Percentiles rank a stretch among this genome's conserved stretches.
Conservation (phyloP, 2,113 vertebrate species). For the Leptodactylus fuscus region DNA sequence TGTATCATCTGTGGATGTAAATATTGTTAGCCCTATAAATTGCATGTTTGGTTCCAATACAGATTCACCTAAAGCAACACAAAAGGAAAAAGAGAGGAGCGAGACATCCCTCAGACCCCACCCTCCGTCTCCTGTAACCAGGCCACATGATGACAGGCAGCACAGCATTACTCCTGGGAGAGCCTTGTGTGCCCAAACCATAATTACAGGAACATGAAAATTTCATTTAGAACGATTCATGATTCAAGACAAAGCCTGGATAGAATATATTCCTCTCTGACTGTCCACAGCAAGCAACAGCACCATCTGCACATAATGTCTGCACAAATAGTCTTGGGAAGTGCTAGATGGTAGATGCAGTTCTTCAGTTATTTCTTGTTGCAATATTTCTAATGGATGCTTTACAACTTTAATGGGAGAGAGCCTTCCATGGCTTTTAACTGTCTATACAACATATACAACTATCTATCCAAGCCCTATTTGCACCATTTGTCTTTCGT, state of each 20-base stretch:
- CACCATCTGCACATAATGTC: background rate
- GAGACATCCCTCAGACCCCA: constrained; percentile 7
- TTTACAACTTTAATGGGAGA: background rate
- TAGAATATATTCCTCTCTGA: background rate
- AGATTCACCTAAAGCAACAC: background rate
- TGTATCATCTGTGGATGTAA: background rate
- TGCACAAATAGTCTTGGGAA: too few relatives aligned
- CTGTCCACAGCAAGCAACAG: background rate
- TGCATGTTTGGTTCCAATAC: background rate
- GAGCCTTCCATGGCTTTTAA: too few relatives aligned
- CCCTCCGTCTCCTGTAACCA: constrained; percentile 19
- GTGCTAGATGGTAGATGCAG: too few relatives aligned
- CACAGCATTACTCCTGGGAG: background rate
- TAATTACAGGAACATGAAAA: constrained; percentile 38
- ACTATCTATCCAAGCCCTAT: too few relatives aligned
- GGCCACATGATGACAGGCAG: constrained; percentile 19
- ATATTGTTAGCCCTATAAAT: background rate
- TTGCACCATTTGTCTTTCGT: too few relatives aligned
- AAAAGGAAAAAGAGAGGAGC: background rate
- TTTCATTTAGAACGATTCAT: constrained; percentile 1
- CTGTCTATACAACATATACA: too few relatives aligned
- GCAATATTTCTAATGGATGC: too few relatives aligned
- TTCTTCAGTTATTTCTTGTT: background rate
- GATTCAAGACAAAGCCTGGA: background rate
- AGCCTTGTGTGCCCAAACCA: background rate